These are phyloP conservation scores for Macrostomum cliftonense DNA, from an alignment of 2,888 invertebrate genomes.

Conservation along the genomic window DNA sequence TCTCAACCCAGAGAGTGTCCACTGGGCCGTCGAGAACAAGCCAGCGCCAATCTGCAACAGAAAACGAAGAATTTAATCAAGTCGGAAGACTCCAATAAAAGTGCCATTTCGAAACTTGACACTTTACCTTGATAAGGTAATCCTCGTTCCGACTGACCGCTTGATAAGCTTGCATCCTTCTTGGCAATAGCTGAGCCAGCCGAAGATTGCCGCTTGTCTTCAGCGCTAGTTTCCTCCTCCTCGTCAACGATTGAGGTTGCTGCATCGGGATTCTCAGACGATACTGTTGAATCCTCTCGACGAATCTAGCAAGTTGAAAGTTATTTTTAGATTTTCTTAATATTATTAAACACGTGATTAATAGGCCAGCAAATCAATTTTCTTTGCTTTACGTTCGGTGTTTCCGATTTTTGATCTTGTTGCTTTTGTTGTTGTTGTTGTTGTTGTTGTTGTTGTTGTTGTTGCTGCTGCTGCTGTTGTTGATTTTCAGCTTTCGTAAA, in stretches of 20 bases:
- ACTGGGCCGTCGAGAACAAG: slow-evolving; percentile 35
- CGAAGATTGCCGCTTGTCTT: too few species aligned
- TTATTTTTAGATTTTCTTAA: background rate
- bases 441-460: background rate
- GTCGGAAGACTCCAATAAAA: too few species aligned
- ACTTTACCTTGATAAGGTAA: too few species aligned
- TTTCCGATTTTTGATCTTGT: background rate
- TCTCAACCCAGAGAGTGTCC: slow-evolving; percentile 37
- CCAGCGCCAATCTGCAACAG: slow-evolving; percentile 33
- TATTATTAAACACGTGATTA: too few species aligned
- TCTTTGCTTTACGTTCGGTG: too few species aligned
- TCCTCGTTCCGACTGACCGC: background rate
- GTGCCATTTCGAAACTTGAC: too few species aligned
- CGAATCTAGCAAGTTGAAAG: background rate
- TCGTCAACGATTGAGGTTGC: too few species aligned
- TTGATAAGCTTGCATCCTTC: background rate
- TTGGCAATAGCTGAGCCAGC: background rate
- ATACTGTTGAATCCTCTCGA: background rate
- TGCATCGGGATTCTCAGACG: background rate
- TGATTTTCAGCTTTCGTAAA: slow-evolving; percentile 17
- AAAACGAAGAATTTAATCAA: too few species aligned
- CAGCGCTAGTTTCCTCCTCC: too few species aligned
- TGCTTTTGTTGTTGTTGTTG: background rate
- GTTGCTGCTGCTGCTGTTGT: background rate
- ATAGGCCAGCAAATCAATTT: too few species aligned